Percentiles rank a stretch among this genome's conserved stretches.
These are phyloP conservation scores for Campylorhamphus procurvoides DNA, from an alignment of 2,113 vertebrate genomes.

Conservation along the genomic window DNA sequence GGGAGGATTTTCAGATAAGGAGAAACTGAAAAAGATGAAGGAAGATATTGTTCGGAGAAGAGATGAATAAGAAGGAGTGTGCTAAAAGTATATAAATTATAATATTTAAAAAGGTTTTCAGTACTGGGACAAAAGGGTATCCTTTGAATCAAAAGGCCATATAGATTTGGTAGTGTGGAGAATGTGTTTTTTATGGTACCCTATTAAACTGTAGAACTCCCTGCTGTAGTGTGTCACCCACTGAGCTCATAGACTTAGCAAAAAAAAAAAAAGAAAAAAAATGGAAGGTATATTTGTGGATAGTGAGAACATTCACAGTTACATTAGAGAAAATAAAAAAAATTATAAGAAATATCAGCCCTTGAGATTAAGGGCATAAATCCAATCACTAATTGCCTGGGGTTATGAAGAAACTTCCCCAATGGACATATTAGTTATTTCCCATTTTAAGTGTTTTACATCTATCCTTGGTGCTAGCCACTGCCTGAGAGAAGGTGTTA, in stretches of 20 bases:
- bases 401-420: slow-evolving; percentile 58
- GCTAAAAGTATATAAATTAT: slow-evolving; percentile 57
- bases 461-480: slow-evolving; percentile 36
- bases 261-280: background rate
- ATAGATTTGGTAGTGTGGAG: background rate
- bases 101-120: slow-evolving; percentile 6
- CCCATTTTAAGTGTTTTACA: slow-evolving; percentile 65
- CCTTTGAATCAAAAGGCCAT: slow-evolving; percentile 29
- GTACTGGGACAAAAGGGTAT: background rate
- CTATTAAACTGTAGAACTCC: slow-evolving; percentile 4
- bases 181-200: background rate
- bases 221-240: background rate
- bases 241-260: background rate
- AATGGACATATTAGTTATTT: slow-evolving; percentile 64
- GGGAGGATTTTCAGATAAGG: slow-evolving; percentile 58
- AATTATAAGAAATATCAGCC: slow-evolving; percentile 61
- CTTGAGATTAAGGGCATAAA: slow-evolving; percentile 56
- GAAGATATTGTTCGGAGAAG: slow-evolving; percentile 13
- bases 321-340: slow-evolving; percentile 63
- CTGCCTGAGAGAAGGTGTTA: slow-evolving; percentile 16
- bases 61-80: slow-evolving; percentile 10
- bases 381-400: slow-evolving; percentile 47
- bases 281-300: background rate
- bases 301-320: slow-evolving; percentile 32
- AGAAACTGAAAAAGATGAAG: slow-evolving; percentile 30